A percentile compares a stretch with the other conserved stretches of the same genome.
Conservation (phyloP, 1,140 invertebrate species). For the Leptonema lineaticorne region DNA sequence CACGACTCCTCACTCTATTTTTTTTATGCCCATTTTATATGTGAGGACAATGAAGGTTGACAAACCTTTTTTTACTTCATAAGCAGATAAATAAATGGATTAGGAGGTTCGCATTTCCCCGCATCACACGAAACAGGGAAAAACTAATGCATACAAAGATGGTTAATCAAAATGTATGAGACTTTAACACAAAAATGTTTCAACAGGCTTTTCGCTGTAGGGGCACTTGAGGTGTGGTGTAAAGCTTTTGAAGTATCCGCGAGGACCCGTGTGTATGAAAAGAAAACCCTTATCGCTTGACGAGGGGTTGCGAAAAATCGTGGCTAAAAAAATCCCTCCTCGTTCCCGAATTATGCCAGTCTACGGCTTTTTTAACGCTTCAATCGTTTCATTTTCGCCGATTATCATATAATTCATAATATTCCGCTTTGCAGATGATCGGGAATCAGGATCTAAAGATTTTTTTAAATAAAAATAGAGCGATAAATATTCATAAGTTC, state of each 20-base stretch:
- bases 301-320: slow-evolving; percentile 27
- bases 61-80: too few species aligned
- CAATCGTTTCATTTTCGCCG: too few species aligned
- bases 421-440: too few species aligned
- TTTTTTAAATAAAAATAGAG: too few species aligned
- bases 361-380: background rate
- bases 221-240: slow-evolving; percentile 15
- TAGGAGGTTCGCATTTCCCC: too few species aligned
- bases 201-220: slow-evolving; percentile 32
- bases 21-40: too few species aligned
- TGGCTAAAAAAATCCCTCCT: background rate
- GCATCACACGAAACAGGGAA: background rate
- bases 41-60: background rate
- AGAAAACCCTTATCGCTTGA: slow-evolving; percentile 29
- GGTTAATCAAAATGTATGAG: slow-evolving; percentile 16
- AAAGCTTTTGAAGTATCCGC: slow-evolving; percentile 26
- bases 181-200: slow-evolving; percentile 30
- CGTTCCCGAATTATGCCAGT: background rate
- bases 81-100: too few species aligned
- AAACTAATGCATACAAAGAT: slow-evolving; percentile 17
- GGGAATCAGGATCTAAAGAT: too few species aligned
- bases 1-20: too few species aligned
- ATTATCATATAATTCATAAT: too few species aligned
- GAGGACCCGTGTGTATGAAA: slow-evolving; percentile 26
- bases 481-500: too few species aligned